Evolutionary conservation across 2,113 vertebrate species (phyloP).

Genomic region (Ginglymostoma cirratum): DNA sequence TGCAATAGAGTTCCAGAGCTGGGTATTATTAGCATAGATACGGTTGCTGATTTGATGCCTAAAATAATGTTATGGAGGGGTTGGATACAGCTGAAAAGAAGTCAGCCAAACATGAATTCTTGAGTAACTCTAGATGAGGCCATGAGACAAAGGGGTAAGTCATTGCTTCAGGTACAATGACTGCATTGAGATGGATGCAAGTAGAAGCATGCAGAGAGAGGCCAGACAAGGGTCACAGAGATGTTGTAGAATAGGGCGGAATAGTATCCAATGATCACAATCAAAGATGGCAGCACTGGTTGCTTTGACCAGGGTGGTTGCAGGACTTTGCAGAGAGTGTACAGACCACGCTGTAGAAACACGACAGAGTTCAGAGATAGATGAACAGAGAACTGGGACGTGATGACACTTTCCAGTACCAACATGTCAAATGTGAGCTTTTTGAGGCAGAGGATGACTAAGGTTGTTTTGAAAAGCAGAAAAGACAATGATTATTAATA

Average conservation of each 20-base stretch:
- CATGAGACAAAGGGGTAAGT: not conserved
- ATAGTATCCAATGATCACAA: not conserved
- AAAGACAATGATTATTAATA: not conserved
- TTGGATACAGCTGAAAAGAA: not conserved
- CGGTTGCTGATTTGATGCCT: not conserved
- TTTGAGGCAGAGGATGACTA: not conserved
- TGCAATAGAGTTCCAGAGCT: not conserved
- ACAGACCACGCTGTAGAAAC: not conserved
- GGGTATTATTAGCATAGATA: not conserved
- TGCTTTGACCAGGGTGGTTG: not conserved
- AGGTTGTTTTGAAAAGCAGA: not conserved
- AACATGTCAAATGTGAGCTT: not conserved
- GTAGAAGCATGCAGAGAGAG: not conserved
- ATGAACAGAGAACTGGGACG: not conserved
- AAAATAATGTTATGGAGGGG: not conserved
- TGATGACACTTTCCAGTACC: not conserved
- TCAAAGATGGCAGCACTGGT: not conserved
- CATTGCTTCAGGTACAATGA: not conserved
- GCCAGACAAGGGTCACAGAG: not conserved
- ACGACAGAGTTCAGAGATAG: not conserved
- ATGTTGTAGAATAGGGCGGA: not conserved
- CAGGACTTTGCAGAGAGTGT: not conserved
- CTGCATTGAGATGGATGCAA: not conserved
- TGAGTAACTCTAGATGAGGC: not conserved
- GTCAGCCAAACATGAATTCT: not conserved